These are phyloP conservation scores for Aurelia aurita complex sp. Pacific DNA, from an alignment of 30 jellyfish, hydroid and myxozoan species.

Conservation along the genomic window DNA sequence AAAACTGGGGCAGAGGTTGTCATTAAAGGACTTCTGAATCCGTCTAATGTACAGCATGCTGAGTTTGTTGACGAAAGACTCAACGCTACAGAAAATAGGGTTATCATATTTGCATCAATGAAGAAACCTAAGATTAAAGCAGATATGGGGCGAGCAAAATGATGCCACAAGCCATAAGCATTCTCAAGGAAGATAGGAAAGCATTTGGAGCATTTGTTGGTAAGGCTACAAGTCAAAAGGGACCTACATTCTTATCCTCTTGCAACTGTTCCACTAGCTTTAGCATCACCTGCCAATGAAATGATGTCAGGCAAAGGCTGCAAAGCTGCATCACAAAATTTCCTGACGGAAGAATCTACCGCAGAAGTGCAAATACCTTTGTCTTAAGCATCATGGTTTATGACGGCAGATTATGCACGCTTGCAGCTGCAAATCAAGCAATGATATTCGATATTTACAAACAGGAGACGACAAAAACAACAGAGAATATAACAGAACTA, in stretches of 20 bases:
- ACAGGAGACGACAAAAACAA: not conserved
- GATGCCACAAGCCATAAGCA: not conserved
- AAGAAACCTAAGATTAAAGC: constrained; percentile 9
- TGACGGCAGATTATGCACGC: constrained; percentile 28
- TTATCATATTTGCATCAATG: not conserved
- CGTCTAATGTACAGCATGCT: not conserved
- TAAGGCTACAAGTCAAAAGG: constrained; percentile 41
- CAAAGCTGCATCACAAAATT: constrained; percentile 54
- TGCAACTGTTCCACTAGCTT: constrained; percentile 55
- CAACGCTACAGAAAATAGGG: constrained; percentile 9
- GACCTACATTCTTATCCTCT: constrained; percentile 30
- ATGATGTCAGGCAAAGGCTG: constrained; percentile 49
- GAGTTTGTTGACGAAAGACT: constrained; percentile 49
- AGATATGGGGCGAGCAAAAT: constrained; percentile 12
- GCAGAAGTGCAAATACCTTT: constrained; percentile 14
- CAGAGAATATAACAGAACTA: constrained; percentile 17
- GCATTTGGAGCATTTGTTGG: constrained; percentile 60
- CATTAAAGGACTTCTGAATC: constrained; percentile 3
- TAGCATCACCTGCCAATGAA: constrained; percentile 39
- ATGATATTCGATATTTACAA: constrained; percentile 10
- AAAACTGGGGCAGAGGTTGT: constrained; percentile 15
- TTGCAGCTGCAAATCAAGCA: not conserved
- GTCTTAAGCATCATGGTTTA: not conserved
- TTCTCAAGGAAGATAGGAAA: constrained; percentile 31
- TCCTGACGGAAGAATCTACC: constrained; percentile 35